Base-by-base conservation (phyloP, 2,797 vertebrate genomes). In the Cephalopachus bancanus region DNA sequence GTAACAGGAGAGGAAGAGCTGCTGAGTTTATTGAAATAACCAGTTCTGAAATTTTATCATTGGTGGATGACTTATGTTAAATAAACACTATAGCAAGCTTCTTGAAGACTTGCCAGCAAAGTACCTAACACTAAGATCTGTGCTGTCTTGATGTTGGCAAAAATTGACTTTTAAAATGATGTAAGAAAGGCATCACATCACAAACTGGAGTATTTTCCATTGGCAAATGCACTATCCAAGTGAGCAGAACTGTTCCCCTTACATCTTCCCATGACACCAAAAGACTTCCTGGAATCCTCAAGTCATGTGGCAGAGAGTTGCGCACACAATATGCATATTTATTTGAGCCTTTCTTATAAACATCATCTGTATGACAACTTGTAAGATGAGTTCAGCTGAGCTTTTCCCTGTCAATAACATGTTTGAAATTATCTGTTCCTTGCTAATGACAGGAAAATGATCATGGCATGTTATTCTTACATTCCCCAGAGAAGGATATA, bases 321-420 rank as follows among this genome's bases (percentile, higher is more conserved):
- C 19, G n/a, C 60, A 74, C 37, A 65, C 16, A 51, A 76, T 33
- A 79, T 26, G 64, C 26, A 69, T 44, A 67, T 55, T 94, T 88
- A 94, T 81, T 93, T 96, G 30, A 92, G 11, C 76, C 49, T 76
- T 80, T 83, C n/a, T 93, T 92, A 83, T 72, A 79, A 95, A 79
- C 10, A 71, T 15, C 33, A 89, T 20, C 71, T 92, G 26, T 76
- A 94, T 83, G 76, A 83, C 17, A 74, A 92, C 14, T 87, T 90
- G n/a, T 67, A 96, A 80, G 93, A 83, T 69, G 30, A 89, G 10
- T 86, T 92, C 20, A 89, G 3, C 37, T 74, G 67, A 92, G 20
- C 14, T 95, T 92, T 94, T 81, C 37, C 26, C 67, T 91, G 67
- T 76, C 17, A 19, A n/a, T 80, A 80, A 93, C 11, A 86, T 79